A percentile compares a stretch with the other conserved stretches of the same genome.
These are phyloP conservation scores for Morinoia aosen DNA, from an alignment of 2,888 invertebrate species.

Conservation along the genomic window DNA sequence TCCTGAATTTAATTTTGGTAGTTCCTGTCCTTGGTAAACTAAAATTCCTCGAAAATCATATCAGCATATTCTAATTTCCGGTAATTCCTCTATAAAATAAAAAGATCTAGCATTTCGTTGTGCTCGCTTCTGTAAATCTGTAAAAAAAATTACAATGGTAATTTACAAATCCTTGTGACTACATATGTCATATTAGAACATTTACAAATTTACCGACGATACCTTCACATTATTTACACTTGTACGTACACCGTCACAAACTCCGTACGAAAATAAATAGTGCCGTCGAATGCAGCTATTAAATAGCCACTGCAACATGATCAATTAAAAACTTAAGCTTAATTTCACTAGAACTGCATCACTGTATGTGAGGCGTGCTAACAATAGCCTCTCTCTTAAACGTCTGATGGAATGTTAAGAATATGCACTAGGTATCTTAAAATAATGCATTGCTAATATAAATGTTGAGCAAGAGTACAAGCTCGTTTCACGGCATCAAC, in stretches of 20 bases:
- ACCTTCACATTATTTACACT: background rate
- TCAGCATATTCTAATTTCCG: background rate
- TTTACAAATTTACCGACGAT: background rate
- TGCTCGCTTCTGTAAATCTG: background rate
- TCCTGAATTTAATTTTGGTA: background rate
- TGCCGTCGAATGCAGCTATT: background rate
- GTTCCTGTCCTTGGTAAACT: background rate
- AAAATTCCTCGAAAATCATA: background rate
- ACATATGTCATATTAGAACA: background rate
- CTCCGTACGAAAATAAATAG: background rate
- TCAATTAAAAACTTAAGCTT: background rate
- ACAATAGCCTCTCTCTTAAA: background rate
- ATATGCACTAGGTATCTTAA: background rate
- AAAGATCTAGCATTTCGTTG: background rate
- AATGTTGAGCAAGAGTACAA: background rate
- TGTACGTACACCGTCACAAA: background rate
- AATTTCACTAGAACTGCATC: background rate
- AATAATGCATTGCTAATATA: background rate
- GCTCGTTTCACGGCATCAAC: background rate
- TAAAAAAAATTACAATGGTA: background rate
- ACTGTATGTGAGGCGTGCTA: background rate
- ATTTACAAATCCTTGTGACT: background rate
- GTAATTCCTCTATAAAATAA: background rate
- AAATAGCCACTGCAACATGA: background rate
- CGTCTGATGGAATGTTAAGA: background rate